These are phyloP conservation scores for Corythornis leucogaster DNA, from an alignment of 2,797 vertebrate genomes.

Conservation along the genomic window DNA sequence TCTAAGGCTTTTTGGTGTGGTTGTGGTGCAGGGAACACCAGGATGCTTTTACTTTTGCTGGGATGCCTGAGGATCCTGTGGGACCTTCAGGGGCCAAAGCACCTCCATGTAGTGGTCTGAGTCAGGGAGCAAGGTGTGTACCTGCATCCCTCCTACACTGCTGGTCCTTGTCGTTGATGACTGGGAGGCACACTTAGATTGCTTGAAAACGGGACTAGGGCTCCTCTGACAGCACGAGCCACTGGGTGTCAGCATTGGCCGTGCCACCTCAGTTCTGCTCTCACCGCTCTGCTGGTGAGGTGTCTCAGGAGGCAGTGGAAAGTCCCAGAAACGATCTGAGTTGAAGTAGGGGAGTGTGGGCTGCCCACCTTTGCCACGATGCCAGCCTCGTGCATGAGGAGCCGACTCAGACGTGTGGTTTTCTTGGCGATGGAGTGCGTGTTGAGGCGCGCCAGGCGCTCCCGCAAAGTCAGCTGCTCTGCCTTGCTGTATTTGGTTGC, in stretches of 20 bases:
- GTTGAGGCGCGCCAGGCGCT: constrained; percentile 90
- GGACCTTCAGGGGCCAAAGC: background rate
- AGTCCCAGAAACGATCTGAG: background rate
- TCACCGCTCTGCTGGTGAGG: accelerated
- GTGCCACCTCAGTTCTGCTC: accelerated
- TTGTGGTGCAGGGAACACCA: background rate
- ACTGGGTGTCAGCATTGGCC: background rate
- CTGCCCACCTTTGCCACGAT: constrained; percentile 86
- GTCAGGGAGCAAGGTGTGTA: background rate
- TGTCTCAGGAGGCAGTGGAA: accelerated
- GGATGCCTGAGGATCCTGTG: background rate
- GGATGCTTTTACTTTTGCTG: background rate
- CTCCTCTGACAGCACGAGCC: background rate
- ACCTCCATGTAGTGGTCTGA: background rate
- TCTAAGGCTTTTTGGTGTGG: background rate
- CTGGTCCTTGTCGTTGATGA: background rate
- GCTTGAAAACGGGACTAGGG: background rate
- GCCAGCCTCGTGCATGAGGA: constrained; percentile 91
- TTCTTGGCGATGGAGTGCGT: constrained; percentile 95
- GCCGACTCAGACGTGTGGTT: constrained; percentile 89
- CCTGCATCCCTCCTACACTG: background rate
- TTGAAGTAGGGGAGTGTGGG: background rate
- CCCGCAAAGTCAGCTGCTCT: constrained; percentile 87
- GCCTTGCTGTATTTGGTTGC: constrained; percentile 93
- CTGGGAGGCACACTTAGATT: background rate